Percentiles rank a stretch among this genome's conserved stretches.
phyloP scores from a whole-genome alignment of 2,888 invertebrate genomes.

The Eretmocerus hayati region DNA sequence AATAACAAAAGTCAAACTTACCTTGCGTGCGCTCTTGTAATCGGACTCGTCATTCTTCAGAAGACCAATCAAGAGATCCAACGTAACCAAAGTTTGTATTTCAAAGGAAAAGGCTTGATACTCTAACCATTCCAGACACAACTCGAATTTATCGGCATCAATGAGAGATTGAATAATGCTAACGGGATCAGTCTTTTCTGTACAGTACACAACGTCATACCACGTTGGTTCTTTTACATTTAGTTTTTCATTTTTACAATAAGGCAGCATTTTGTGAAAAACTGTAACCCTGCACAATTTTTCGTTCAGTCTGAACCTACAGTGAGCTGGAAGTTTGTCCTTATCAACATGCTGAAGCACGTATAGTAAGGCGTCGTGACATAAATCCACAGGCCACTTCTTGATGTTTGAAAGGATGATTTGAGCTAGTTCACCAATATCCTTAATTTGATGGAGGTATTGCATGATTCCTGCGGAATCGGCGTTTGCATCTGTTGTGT shows the following conservation, averaged over 20 bases:
- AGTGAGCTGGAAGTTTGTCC: constrained; percentile 32
- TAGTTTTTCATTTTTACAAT: constrained; percentile 25
- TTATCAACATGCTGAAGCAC: constrained; percentile 31
- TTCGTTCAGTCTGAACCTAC: constrained; percentile 33
- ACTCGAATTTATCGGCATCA: constrained; percentile 55
- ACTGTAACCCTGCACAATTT: constrained; percentile 36
- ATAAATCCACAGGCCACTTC: constrained; percentile 36
- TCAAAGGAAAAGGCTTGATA: constrained; percentile 55
- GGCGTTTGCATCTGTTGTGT: constrained; percentile 50
- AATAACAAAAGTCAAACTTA: too few species aligned
- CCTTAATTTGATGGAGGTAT: constrained; percentile 36
- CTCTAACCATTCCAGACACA: constrained; percentile 65
- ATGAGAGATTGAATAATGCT: constrained; percentile 52
- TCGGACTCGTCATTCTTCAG: constrained; percentile 49
- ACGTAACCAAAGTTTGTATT: constrained; percentile 52
- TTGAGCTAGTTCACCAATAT: constrained; percentile 33
- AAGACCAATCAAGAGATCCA: constrained; percentile 52
- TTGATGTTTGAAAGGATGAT: constrained; percentile 35
- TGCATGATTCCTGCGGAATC: constrained; percentile 24
- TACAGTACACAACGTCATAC: constrained; percentile 35
- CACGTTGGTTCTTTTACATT: constrained; percentile 28
- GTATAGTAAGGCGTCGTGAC: constrained; percentile 34
- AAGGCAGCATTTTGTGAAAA: constrained; percentile 39
- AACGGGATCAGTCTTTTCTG: constrained; percentile 49
- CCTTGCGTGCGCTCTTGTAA: constrained; percentile 37